Percentiles rank a stretch among this genome's conserved stretches.
phyloP scores from a whole-genome alignment of 2,113 vertebrate species.

The Peromyscus polionotus region DNA sequence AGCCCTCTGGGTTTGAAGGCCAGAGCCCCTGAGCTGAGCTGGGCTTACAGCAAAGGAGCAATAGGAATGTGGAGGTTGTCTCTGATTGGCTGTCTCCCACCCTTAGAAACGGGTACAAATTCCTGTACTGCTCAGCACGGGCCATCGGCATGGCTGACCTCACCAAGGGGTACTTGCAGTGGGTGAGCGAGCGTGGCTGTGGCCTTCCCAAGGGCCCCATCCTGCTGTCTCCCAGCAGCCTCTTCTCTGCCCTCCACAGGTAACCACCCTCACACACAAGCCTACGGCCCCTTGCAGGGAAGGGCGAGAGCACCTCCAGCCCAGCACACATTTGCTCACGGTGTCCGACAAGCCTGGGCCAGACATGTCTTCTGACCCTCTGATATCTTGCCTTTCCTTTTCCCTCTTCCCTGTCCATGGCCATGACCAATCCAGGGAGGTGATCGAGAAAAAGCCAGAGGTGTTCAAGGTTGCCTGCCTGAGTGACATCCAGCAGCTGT shows the following conservation, averaged over 20 bases:
- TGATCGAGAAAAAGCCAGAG: constrained; percentile 97
- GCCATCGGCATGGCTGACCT: constrained; percentile 96
- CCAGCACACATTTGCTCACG: background rate
- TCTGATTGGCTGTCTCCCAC: background rate
- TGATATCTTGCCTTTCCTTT: background rate
- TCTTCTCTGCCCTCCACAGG: constrained; percentile 97
- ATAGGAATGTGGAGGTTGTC: no score
- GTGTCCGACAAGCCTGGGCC: background rate
- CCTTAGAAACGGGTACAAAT: constrained; percentile 96
- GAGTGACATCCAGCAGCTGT: constrained; percentile 93
- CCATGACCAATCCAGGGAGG: constrained; percentile 88
- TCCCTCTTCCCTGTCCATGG: background rate
- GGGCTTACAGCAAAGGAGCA: accelerated
- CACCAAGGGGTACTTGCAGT: constrained; percentile 94
- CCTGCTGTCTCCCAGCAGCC: constrained; percentile 96
- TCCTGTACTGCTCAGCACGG: constrained; percentile 97
- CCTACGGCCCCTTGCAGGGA: accelerated
- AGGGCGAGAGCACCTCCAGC: background rate
- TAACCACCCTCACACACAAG: constrained; percentile 62
- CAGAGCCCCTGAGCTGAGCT: background rate
- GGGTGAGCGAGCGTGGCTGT: constrained; percentile 94
- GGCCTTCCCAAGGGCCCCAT: constrained; percentile 95
- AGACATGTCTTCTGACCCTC: background rate
- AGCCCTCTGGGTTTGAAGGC: background rate
- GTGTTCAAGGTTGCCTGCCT: constrained; percentile 96